Evolutionary conservation across 2,888 invertebrate genomes (phyloP).

Genomic region (Sinotaia quadrata): DNA sequence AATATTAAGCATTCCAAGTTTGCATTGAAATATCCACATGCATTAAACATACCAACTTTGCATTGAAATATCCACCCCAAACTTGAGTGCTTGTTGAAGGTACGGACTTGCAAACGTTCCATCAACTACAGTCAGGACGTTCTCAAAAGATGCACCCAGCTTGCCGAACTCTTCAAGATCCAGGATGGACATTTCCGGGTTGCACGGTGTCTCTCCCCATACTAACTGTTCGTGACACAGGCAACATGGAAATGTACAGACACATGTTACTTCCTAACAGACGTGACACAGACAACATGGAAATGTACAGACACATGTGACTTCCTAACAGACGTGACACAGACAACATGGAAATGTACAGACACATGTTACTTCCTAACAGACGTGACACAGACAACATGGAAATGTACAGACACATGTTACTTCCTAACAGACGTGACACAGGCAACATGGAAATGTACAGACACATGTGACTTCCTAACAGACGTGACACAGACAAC

Average conservation of each 20-base stretch:
- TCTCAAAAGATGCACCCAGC: slow-evolving; percentile 47
- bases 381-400: too few species aligned
- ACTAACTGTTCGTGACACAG: slow-evolving; percentile 52
- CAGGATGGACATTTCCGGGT: slow-evolving; percentile 68
- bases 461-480: too few species aligned
- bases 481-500: too few species aligned
- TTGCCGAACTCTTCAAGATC: slow-evolving; percentile 66
- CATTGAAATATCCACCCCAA: slow-evolving; percentile 69
- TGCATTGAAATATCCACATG: neutral
- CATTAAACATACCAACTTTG: slow-evolving; percentile 67
- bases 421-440: too few species aligned
- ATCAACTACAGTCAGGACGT: slow-evolving; percentile 66
- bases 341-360: too few species aligned
- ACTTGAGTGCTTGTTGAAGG: slow-evolving; percentile 64
- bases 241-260: neutral
- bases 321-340: too few species aligned
- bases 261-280: too few species aligned
- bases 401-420: too few species aligned
- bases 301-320: too few species aligned
- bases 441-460: neutral
- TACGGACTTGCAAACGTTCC: slow-evolving; percentile 70
- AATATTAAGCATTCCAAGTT: too few species aligned
- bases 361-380: too few species aligned
- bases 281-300: too few species aligned
- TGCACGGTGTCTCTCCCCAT: slow-evolving; percentile 70